These are phyloP conservation scores for Morone saxatilis DNA, from an alignment of 2,113 vertebrate species.

Conservation along the genomic window DNA sequence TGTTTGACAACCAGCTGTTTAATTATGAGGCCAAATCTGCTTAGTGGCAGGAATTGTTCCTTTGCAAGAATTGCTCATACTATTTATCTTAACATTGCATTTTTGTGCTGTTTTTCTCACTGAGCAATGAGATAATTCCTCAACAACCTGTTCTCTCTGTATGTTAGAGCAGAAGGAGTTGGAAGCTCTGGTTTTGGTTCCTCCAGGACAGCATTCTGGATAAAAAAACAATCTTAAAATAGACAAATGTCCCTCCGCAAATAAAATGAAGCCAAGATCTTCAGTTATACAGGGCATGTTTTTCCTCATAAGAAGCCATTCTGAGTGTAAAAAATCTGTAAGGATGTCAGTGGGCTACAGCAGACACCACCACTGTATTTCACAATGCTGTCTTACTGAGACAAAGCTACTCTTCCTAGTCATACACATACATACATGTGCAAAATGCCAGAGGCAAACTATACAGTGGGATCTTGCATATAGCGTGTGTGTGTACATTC, in stretches of 20 bases:
- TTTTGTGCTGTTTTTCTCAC: conserved; percentile 5
- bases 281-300: not conserved
- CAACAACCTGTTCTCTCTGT: conserved; percentile 14
- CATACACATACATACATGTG: no score
- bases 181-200: conserved; percentile 15
- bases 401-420: not conserved
- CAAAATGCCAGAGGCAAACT: conserved; percentile 3
- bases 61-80: not conserved
- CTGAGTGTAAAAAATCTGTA: not conserved
- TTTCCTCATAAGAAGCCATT: not conserved
- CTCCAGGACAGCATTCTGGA: not conserved
- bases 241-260: not conserved
- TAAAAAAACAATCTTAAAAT: not conserved
- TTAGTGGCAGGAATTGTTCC: not conserved
- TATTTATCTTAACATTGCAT: not conserved
- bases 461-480: not conserved
- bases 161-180: not conserved
- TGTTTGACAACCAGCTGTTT: conserved; percentile 12
- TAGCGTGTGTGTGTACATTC: conserved; percentile 28
- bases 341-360: not conserved
- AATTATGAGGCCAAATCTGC: conserved; percentile 11
- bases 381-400: not conserved
- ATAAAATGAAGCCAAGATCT: not conserved
- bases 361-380: conserved; percentile 5
- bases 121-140: conserved; percentile 25